These are phyloP conservation scores for Phanerotoma sp. DNA, from an alignment of 2,888 invertebrate genomes.

Conservation along the genomic window DNA sequence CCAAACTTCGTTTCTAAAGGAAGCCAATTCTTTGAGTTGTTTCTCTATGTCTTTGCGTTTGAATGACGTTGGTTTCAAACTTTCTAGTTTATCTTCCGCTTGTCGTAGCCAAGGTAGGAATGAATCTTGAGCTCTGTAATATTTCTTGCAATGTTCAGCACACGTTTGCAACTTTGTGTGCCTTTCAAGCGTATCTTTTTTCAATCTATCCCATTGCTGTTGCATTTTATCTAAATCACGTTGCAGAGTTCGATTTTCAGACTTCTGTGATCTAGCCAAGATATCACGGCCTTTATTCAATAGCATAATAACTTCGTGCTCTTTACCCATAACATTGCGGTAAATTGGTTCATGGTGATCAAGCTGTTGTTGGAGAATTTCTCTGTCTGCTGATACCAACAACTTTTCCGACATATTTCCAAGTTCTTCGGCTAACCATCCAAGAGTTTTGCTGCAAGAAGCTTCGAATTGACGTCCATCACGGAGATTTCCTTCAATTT, in stretches of 20 bases:
- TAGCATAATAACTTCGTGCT: conserved; percentile 92
- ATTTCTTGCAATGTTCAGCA: conserved; percentile 84
- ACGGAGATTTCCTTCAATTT: conserved; percentile 81
- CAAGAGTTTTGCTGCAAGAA: conserved; percentile 83
- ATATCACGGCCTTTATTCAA: conserved; percentile 86
- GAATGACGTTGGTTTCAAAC: conserved; percentile 76
- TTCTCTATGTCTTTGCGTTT: conserved; percentile 85
- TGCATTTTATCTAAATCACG: conserved; percentile 87
- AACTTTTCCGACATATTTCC: conserved; percentile 74
- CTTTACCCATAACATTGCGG: conserved; percentile 82
- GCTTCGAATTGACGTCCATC: conserved; percentile 91
- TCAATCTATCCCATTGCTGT: conserved; percentile 88
- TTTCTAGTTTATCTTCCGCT: conserved; percentile 81
- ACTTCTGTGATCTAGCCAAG: conserved; percentile 57
- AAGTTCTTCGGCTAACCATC: conserved; percentile 85
- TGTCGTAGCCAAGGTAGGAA: conserved; percentile 88
- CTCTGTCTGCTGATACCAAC: conserved; percentile 82
- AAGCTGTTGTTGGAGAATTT: conserved; percentile 81
- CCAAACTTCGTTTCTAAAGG: conserved; percentile 90
- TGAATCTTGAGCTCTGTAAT: conserved; percentile 78
- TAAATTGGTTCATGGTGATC: conserved; percentile 88
- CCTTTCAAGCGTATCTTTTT: conserved; percentile 83
- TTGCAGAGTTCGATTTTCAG: conserved; percentile 66
- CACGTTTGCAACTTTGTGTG: conserved; percentile 86
- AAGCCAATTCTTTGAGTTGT: conserved; percentile 83